Percentiles rank a stretch among this genome's conserved stretches.
phyloP scores from a whole-genome alignment of 2,888 invertebrate species.

The Catocala nupta region DNA sequence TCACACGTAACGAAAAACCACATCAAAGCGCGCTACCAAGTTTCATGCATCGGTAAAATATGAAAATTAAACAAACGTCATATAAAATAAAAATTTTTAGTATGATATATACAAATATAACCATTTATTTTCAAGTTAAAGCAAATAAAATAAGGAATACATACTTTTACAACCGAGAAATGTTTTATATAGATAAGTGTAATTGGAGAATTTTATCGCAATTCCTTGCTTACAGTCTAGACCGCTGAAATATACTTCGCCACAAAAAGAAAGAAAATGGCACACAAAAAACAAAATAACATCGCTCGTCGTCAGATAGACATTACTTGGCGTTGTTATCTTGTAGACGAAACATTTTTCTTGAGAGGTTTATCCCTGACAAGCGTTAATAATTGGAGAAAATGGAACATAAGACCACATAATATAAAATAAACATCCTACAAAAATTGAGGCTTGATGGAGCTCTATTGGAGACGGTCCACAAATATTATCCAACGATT shows the following conservation, averaged over 20 bases:
- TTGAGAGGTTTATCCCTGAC: slow-evolving; percentile 14
- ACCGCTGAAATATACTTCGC: background rate
- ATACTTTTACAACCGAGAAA: background rate
- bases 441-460: no score
- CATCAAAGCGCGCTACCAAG: no score
- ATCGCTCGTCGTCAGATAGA: slow-evolving; percentile 25
- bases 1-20: no score
- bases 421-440: no score
- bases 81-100: no score
- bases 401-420: background rate
- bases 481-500: no score
- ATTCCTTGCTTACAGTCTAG: no score
- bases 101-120: no score
- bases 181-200: background rate
- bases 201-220: background rate
- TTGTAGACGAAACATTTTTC: slow-evolving; percentile 30
- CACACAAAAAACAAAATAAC: slow-evolving; percentile 37
- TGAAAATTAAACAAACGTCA: no score
- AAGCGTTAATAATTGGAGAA: background rate
- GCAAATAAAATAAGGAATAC: background rate
- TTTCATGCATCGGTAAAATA: no score
- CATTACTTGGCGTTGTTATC: slow-evolving; percentile 33
- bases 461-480: no score
- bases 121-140: no score
- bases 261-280: slow-evolving; percentile 19